phyloP scores from a whole-genome alignment of 2,113 vertebrate species.

The Chlorodrepanis virens region DNA sequence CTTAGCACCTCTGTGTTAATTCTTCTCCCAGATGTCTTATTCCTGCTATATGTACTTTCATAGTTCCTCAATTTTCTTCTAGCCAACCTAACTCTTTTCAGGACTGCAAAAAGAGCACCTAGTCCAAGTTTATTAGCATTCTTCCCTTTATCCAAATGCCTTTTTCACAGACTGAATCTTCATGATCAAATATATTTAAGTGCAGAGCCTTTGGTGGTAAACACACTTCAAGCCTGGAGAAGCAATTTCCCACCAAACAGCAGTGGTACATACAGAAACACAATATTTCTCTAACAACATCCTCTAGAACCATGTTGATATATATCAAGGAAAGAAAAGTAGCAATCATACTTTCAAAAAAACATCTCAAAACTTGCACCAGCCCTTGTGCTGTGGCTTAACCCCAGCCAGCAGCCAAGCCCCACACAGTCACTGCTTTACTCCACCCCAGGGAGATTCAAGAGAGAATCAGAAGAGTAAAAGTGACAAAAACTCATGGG shows the following conservation, averaged over 20 bases:
- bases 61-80: background rate
- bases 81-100: background rate
- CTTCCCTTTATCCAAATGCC: background rate
- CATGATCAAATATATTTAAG: background rate
- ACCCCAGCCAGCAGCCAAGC: background rate
- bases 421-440: background rate
- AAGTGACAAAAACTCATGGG: background rate
- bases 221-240: background rate
- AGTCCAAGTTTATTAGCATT: background rate
- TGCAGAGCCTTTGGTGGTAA: background rate
- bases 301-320: background rate
- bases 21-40: background rate
- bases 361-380: background rate
- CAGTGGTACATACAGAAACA: background rate
- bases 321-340: background rate
- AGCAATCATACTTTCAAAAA: background rate
- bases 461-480: background rate
- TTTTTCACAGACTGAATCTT: background rate
- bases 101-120: background rate
- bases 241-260: background rate
- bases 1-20: background rate
- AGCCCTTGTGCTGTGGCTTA: background rate
- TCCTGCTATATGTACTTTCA: background rate
- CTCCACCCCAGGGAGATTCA: background rate
- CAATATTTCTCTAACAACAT: background rate